A percentile compares a stretch with the other conserved stretches of the same genome.
phyloP scores from a whole-genome alignment of 2,888 invertebrate species.

The Netelia virgata region DNA sequence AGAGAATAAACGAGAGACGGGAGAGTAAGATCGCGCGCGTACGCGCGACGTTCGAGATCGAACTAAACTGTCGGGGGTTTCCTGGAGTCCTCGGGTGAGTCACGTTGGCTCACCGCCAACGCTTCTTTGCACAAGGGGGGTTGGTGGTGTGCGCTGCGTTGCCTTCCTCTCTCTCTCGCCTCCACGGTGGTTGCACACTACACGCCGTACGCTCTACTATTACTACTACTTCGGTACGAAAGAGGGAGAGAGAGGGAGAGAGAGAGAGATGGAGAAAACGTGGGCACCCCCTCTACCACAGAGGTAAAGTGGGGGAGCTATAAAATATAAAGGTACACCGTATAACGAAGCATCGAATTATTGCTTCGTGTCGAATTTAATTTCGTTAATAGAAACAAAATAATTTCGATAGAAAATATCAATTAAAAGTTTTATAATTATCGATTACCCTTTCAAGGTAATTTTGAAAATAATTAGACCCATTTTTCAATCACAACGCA shows the following conservation, averaged over 20 bases:
- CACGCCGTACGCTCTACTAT: neutral
- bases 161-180: neutral
- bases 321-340: conserved; percentile 10
- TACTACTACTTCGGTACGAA: neutral
- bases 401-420: neutral
- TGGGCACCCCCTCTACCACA: neutral
- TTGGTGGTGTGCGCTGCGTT: neutral
- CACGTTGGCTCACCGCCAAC: conserved; percentile 82
- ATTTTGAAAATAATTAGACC: too few relatives aligned
- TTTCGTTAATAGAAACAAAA: neutral
- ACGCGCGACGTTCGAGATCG: conserved; percentile 77
- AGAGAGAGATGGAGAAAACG: neutral
- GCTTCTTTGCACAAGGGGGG: conserved; percentile 53
- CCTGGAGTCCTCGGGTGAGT: conserved; percentile 82
- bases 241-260: neutral
- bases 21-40: conserved; percentile 53
- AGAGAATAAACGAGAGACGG: neutral
- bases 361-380: neutral
- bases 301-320: neutral
- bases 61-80: conserved; percentile 81
- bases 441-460: too few relatives aligned
- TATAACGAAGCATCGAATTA: conserved; percentile 18
- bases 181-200: conserved; percentile 10
- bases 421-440: neutral
- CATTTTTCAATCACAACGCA: too few relatives aligned